phyloP scores from a whole-genome alignment of 2,797 vertebrate genomes.

The Phrynocephalus vlangalii region DNA sequence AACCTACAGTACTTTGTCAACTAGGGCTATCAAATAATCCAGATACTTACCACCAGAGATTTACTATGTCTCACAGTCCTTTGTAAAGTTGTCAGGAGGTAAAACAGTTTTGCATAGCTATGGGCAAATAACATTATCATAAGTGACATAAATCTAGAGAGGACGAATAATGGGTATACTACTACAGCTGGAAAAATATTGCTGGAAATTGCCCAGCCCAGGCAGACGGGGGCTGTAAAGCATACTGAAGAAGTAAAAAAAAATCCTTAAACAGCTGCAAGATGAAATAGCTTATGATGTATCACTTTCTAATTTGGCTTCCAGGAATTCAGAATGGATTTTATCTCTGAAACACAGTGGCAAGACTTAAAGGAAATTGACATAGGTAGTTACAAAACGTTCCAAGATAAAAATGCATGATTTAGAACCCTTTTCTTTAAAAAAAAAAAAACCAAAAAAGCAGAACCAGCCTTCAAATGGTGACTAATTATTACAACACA shows the following conservation, averaged over 20 bases:
- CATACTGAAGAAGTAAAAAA: neutral
- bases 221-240: conserved; percentile 11
- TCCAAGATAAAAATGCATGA: conserved; percentile 34
- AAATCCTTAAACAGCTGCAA: conserved; percentile 8
- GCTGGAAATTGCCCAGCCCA: conserved; percentile 11
- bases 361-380: neutral
- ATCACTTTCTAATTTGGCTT: conserved; percentile 18
- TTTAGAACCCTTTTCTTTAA: conserved; percentile 32
- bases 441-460: neutral
- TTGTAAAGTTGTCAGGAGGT: conserved; percentile 16
- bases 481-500: conserved; percentile 36
- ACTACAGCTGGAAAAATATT: conserved; percentile 35
- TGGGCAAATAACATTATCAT: conserved; percentile 15
- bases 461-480: neutral
- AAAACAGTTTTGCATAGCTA: neutral
- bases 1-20: neutral
- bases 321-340: conserved; percentile 14
- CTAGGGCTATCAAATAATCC: neutral
- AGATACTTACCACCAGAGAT: neutral
- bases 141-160: neutral
- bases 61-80: neutral
- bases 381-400: neutral
- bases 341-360: neutral
- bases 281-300: conserved; percentile 13
- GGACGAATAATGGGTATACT: neutral